Conservation (phyloP, 1,140 invertebrate species). For the Kradibia gibbosae region DNA sequence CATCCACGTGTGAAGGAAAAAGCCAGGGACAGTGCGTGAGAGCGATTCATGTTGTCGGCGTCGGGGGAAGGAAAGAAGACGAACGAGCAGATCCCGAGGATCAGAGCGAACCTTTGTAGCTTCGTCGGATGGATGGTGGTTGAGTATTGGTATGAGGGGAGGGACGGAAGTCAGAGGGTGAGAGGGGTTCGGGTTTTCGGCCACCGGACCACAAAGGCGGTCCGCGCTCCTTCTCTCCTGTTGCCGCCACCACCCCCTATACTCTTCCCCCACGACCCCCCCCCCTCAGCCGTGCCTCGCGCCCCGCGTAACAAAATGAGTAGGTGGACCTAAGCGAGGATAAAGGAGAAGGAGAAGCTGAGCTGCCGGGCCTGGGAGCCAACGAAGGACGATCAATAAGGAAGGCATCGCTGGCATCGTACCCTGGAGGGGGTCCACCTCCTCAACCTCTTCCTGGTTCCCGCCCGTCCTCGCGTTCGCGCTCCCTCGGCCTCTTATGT, state of each 20-base stretch:
- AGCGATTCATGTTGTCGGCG: no score
- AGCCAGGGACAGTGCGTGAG: neutral
- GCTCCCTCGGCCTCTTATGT: constrained; percentile 32
- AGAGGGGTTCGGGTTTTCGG: constrained; percentile 64
- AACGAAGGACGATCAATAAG: constrained; percentile 73
- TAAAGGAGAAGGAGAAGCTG: constrained; percentile 71
- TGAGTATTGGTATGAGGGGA: constrained; percentile 60
- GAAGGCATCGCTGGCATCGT: constrained; percentile 56
- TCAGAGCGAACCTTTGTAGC: constrained; percentile 47
- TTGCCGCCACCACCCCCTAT: neutral
- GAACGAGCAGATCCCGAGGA: constrained; percentile 42
- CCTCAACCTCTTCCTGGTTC: neutral
- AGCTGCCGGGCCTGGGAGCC: constrained; percentile 61
- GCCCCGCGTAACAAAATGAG: constrained; percentile 60
- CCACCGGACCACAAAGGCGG: constrained; percentile 70
- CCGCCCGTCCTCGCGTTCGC: neutral
- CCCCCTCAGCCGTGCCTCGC: neutral
- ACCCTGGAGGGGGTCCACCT: constrained; percentile 64
- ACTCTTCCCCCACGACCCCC: neutral
- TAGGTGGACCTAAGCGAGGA: constrained; percentile 71
- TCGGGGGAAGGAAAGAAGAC: neutral
- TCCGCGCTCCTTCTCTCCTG: constrained; percentile 26
- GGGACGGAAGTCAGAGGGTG: neutral
- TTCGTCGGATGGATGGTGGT: constrained; percentile 50
- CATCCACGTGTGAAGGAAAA: constrained; percentile 14